phyloP scores from a whole-genome alignment of 2,797 vertebrate genomes.

The Melopsittacus undulatus region DNA sequence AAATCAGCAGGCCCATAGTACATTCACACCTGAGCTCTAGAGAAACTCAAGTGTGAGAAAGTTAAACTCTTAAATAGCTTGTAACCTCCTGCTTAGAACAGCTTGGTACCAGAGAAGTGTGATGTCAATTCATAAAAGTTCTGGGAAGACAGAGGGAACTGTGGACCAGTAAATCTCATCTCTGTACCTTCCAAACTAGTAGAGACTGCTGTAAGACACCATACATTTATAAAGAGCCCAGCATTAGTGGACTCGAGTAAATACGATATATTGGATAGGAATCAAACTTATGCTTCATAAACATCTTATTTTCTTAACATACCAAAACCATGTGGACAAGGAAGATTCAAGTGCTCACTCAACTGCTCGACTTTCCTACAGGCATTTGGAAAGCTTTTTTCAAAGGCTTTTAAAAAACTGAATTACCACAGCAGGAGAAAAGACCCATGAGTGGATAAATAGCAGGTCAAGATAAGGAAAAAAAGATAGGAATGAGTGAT shows the following conservation, averaged over 20 bases:
- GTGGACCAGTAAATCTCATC: not conserved
- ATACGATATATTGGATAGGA: not conserved
- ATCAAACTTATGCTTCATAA: not conserved
- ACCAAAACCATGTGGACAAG: not conserved
- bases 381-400: not conserved
- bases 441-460: not conserved
- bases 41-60: slow-evolving; percentile 23
- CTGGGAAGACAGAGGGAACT: not conserved
- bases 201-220: not conserved
- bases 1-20: slow-evolving; percentile 4
- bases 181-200: not conserved
- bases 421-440: not conserved
- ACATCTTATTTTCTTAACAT: not conserved
- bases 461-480: not conserved
- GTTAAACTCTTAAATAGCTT: slow-evolving; percentile 11
- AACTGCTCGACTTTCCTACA: not conserved
- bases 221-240: not conserved
- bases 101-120: not conserved
- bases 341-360: not conserved
- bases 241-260: not conserved
- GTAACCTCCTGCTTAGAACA: slow-evolving; percentile 1
- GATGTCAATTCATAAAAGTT: not conserved
- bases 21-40: not conserved
- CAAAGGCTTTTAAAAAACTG: not conserved
- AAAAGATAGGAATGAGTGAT: slow-evolving; percentile 1